Evolutionary conservation across 1,140 invertebrate species (phyloP).

Genomic region (Penaeus chinensis): DNA sequence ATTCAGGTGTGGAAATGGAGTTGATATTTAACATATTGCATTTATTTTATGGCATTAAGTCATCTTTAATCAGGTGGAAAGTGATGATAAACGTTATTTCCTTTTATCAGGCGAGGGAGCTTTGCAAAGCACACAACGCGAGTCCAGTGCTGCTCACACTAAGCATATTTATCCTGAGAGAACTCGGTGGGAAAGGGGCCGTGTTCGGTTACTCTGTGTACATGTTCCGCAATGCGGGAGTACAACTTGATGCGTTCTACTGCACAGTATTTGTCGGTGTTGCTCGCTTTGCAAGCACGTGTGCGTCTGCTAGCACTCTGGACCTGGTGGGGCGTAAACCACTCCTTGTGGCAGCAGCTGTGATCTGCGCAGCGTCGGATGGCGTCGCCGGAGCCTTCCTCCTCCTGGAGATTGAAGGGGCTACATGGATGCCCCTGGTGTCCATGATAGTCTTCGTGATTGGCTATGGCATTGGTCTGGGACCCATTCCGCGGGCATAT

Average conservation of each 20-base stretch:
- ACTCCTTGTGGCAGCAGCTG: background rate
- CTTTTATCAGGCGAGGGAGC: background rate
- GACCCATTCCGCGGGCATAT: background rate
- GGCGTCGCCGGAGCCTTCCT: constrained; percentile 1
- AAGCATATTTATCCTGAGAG: background rate
- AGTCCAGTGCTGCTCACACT: background rate
- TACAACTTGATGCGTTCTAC: background rate
- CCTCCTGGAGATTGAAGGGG: background rate
- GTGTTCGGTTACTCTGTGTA: background rate
- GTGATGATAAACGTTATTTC: background rate
- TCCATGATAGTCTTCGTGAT: background rate
- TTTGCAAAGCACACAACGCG: background rate
- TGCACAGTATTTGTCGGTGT: background rate
- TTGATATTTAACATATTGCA: too few species aligned
- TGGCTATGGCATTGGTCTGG: constrained; percentile 5
- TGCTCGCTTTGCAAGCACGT: background rate
- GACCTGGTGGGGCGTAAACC: background rate
- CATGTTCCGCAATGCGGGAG: background rate
- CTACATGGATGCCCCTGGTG: background rate
- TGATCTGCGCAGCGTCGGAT: background rate
- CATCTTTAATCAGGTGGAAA: background rate
- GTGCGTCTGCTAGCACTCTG: background rate
- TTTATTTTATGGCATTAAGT: too few species aligned
- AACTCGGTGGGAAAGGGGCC: background rate
- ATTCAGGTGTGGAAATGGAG: too few species aligned